A percentile compares a stretch with the other conserved stretches of the same genome.
Conservation (phyloP, 1,140 invertebrate genomes). For the Subanguina moxae region DNA sequence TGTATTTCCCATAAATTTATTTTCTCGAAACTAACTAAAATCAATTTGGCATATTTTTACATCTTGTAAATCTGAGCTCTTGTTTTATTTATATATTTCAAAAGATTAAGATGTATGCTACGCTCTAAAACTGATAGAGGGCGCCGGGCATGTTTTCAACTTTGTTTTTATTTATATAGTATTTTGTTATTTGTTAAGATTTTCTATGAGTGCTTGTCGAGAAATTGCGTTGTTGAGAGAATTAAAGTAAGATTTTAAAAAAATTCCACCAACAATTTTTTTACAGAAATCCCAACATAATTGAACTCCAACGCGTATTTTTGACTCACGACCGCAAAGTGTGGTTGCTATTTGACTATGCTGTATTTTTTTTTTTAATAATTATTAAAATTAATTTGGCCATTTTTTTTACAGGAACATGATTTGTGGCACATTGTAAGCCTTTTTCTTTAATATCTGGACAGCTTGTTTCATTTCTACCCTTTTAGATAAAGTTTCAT, state of each 20-base stretch:
- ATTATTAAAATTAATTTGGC: too few relatives aligned
- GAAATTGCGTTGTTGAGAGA: conserved; percentile 98
- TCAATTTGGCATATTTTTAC: too few relatives aligned
- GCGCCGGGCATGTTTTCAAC: conserved; percentile 66
- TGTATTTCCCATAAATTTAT: too few relatives aligned
- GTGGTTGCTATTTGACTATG: conserved; percentile 96
- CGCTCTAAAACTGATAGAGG: conserved; percentile 98
- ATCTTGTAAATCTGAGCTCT: too few relatives aligned
- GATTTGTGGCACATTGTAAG: conserved; percentile 91
- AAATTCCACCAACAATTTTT: not conserved
- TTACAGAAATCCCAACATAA: conserved; percentile 55
- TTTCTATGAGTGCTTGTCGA: conserved; percentile 98
- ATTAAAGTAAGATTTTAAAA: conserved; percentile 72
- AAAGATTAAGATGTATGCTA: conserved; percentile 71
- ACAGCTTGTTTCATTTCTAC: not conserved
- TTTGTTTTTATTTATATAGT: too few relatives aligned
- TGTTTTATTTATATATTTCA: not conserved
- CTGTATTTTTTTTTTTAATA: conserved; percentile 62
- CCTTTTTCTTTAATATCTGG: too few relatives aligned
- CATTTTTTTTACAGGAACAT: conserved; percentile 67
- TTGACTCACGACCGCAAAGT: conserved; percentile 73
- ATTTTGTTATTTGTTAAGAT: too few relatives aligned
- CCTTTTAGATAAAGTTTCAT: conserved; percentile 82
- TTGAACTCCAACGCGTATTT: conserved; percentile 82
- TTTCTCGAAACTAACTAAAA: too few relatives aligned